phyloP scores from a whole-genome alignment of 2,113 vertebrate genomes.

The Phyllostomus discolor region DNA sequence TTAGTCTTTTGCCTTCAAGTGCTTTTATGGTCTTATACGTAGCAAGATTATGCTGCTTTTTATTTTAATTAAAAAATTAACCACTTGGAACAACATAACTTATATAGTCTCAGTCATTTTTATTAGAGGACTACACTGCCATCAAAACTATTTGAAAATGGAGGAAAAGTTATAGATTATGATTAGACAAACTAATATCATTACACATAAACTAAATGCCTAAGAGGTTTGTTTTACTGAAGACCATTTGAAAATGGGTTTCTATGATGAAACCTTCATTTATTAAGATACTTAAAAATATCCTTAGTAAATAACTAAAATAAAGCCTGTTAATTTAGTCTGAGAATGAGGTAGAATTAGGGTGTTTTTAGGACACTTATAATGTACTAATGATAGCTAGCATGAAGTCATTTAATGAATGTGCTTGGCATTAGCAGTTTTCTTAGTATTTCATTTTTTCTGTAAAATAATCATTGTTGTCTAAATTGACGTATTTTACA shows the following conservation, averaged over 20 bases:
- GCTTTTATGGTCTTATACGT: neutral
- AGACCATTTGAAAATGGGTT: neutral
- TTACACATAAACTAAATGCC: neutral
- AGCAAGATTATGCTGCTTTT: neutral
- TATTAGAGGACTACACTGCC: neutral
- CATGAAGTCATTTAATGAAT: neutral
- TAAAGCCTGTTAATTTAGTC: neutral
- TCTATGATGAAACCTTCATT: neutral
- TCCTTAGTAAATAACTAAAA: neutral
- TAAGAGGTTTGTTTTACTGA: neutral
- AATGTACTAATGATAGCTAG: neutral
- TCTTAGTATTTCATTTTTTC: neutral
- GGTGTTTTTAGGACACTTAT: neutral
- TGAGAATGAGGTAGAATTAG: neutral
- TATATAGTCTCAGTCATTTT: neutral
- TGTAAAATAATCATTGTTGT: neutral
- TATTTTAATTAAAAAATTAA: neutral
- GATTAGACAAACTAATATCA: conserved; percentile 21
- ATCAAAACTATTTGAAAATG: conserved; percentile 16
- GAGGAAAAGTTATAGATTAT: neutral
- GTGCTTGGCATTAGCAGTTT: neutral
- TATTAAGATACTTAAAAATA: neutral
- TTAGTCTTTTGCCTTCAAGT: conserved; percentile 28
- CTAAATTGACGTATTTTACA: neutral
- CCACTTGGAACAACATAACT: neutral